Evolutionary conservation across 30 jellyfish, hydroid and myxozoan species (phyloP), one percentile per base, ranked within the genome.

Genomic region (Cassiopea xamachana): DNA sequence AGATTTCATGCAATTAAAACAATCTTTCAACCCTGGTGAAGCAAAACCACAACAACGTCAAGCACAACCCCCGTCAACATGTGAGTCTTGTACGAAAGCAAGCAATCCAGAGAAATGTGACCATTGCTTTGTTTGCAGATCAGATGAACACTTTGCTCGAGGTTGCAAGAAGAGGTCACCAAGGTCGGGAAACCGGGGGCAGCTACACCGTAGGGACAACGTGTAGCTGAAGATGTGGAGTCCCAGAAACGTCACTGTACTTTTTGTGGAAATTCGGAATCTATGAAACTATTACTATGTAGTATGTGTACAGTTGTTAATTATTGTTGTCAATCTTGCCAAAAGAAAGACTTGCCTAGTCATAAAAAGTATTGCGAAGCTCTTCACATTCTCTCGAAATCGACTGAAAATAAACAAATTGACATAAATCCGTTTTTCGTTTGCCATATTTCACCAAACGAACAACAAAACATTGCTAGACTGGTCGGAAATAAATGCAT

Each of bases 171-270:
- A 89, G 75, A 89, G 91, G 60, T 18, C 39, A 62, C 17, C 83
- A 12, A 48, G 58, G 58, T 81, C 77, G 96, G 91, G 96, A 89
- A 89, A 89, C 96, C 69, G 90, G 76, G 82, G 82, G 90, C 86
- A 72, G 85, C 96, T 89, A 77, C 96, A 72, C 48, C 86, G 71
- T 27, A 60, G 64, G 76, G 91, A 55, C 91, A 67, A 43, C 73
- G 80, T 83, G 91, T 64, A 83, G 91, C 80, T 70, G 83, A 8
- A 83, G 58, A 78, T 46, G 91, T 3, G 51, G 48, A 83, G 91
- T 70, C 91, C 91, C 91, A 83, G 49, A 19, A 16, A 39, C 49
- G 68, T 7, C 47, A 9, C 48, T 85, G 93, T 75, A 46, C 50
- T 51, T 73, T 6, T 67, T 85, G 93, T 85, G 82, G 93, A 17